Base-by-base conservation (phyloP, 2,113 vertebrate genomes). In the Callorhinus ursinus region DNA sequence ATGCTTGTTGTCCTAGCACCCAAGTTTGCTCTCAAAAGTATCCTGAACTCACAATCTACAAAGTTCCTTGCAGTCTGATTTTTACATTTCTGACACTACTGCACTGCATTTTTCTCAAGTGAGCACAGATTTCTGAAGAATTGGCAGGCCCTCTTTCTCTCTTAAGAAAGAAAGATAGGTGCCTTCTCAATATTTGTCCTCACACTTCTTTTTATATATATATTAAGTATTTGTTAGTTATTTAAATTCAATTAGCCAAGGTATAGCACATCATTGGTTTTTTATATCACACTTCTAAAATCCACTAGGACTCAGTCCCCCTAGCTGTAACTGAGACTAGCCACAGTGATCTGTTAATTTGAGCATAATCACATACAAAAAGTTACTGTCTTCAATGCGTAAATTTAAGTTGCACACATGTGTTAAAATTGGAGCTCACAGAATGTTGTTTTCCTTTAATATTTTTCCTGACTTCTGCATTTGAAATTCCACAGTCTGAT, bases 121-220 rank as follows among this genome's bases (percentile, higher is more conserved):
- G 26, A 98, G 22, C 55, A 92, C 55, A 76, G 14, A 86, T 92
- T 97, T 93, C 93, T 93, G 53, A 94, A 97, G 92, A 96, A 55
- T 31, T 59, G 14, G 7, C 26, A 53, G 33, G 39, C 2, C 9
- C 39, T 16, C 31, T 14, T 49, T 49, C 79, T 46, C 79, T 81
- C 42, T 82, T 42, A 55, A 87, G 31, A 90, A 83, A 79, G 94
- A 69, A 26, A 88, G 55, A 4, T n/a, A 88, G 11, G 21, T 55
- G 21, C 49, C 88, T 21, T 65, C 51, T 74, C 13, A 74, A 36
- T 49, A 67, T 81, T 85, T 24, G 6, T 46, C 92, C 74, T 95
- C 49, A 91, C 63, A 88, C 12, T 67, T 67, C 61, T 28, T 65
- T 65, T 28, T 15, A 33, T 65, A 65, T 33, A 65, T 65, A 33